These are phyloP conservation scores for Pemphredon lugubris DNA, from an alignment of 2,888 invertebrate species.

Conservation along the genomic window DNA sequence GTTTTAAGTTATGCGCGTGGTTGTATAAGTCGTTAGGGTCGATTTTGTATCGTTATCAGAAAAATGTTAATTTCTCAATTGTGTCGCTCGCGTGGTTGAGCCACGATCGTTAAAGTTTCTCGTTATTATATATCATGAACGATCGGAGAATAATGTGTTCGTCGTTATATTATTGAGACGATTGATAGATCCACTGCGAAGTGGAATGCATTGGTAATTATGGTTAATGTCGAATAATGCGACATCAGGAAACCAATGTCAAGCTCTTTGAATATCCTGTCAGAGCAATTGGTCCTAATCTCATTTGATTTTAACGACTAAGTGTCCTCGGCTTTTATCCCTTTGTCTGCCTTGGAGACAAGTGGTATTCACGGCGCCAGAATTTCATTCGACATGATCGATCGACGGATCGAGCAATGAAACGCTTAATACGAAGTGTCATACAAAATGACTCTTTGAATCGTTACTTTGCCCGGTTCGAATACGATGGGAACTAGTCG, in stretches of 20 bases:
- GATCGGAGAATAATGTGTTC: too few relatives aligned
- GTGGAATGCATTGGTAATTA: too few relatives aligned
- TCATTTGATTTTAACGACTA: conserved; percentile 67
- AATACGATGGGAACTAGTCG: conserved; percentile 18
- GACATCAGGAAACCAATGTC: conserved; percentile 59
- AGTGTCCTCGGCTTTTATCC: conserved; percentile 66
- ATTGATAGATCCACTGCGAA: too few relatives aligned
- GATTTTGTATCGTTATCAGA: too few relatives aligned
- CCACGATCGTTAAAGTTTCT: too few relatives aligned
- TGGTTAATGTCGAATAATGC: too few relatives aligned
- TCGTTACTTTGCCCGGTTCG: conserved; percentile 35
- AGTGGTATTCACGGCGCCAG: conserved; percentile 66
- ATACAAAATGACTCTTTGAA: conserved; percentile 43
- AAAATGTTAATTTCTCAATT: too few relatives aligned
- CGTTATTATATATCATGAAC: too few relatives aligned
- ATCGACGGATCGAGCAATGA: conserved; percentile 56
- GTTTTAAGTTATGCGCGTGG: too few relatives aligned
- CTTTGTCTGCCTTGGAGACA: conserved; percentile 59
- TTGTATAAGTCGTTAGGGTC: too few relatives aligned
- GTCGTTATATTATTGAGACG: too few relatives aligned
- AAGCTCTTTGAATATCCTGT: conserved; percentile 64
- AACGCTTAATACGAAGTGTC: conserved; percentile 41
- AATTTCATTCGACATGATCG: conserved; percentile 63
- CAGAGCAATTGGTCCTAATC: conserved; percentile 74
- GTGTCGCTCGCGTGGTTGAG: too few relatives aligned